These are phyloP conservation scores for Styela plicata DNA, from an alignment of 23 tunicate genomes.

Conservation along the genomic window DNA sequence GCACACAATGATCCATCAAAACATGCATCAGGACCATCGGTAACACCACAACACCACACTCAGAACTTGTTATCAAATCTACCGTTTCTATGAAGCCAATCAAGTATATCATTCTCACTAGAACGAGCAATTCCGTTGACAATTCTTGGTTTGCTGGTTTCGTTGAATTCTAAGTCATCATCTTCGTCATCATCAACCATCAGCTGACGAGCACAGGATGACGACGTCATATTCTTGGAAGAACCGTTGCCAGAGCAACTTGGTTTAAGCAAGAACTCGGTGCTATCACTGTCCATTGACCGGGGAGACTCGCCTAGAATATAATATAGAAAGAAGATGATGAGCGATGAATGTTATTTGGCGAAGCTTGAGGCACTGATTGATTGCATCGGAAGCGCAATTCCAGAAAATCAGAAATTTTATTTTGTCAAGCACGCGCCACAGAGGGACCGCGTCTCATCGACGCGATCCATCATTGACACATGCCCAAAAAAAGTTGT, in stretches of 20 bases:
- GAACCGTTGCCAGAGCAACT: neutral
- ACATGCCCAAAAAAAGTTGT: no score
- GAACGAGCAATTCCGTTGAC: constrained; percentile 28
- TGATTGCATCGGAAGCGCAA: no score
- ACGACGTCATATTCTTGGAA: constrained; percentile 16
- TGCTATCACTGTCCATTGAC: constrained; percentile 79
- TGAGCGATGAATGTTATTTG: no score
- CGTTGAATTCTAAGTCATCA: constrained; percentile 54
- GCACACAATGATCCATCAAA: no score
- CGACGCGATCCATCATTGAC: no score
- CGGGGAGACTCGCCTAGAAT: constrained; percentile 63
- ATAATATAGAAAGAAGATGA: neutral
- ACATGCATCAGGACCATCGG: no score
- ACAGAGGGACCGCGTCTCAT: no score
- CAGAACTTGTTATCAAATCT: neutral
- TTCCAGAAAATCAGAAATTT: no score
- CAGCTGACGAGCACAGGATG: constrained; percentile 25
- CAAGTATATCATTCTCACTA: neutral
- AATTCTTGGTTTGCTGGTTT: constrained; percentile 22
- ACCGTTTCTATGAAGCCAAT: neutral
- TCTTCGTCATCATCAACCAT: constrained; percentile 19
- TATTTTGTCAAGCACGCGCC: no score
- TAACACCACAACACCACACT: no score
- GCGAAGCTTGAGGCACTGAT: no score
- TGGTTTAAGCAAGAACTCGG: constrained; percentile 78